Evolutionary conservation across 1,140 invertebrate species (phyloP).

Genomic region (Dufourea novaeangliae): DNA sequence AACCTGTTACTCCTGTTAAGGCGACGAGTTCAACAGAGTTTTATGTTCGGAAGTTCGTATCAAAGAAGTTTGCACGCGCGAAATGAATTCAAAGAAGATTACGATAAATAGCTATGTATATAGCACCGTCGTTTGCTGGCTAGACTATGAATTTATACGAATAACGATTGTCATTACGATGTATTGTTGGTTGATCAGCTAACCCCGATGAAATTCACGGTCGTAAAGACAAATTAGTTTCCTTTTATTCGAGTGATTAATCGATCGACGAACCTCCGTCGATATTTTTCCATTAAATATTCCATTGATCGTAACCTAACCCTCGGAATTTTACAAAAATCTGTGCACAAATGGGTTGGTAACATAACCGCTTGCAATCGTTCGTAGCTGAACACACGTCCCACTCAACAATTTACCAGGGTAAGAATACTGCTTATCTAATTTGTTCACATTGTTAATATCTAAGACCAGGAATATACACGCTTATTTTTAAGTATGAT

Average conservation of each 20-base stretch:
- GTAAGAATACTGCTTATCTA: no score
- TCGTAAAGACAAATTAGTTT: background rate
- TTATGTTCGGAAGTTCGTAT: no score
- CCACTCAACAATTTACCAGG: no score
- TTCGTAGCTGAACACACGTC: no score
- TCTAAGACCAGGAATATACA: no score
- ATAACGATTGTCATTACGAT: background rate
- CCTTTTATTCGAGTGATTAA: background rate
- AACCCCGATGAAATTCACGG: background rate
- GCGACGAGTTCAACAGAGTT: background rate
- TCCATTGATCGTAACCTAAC: background rate
- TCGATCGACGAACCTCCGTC: background rate
- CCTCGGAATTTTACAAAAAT: background rate
- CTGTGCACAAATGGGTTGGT: background rate
- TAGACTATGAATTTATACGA: background rate
- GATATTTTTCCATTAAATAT: background rate
- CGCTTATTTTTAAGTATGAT: no score
- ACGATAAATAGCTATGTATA: background rate
- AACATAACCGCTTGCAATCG: background rate
- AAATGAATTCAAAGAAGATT: background rate
- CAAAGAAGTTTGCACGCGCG: background rate
- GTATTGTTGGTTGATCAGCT: background rate
- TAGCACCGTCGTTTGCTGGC: no score
- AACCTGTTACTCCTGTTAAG: constrained; percentile 32
- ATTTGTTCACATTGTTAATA: no score